phyloP scores from a whole-genome alignment of 2,888 invertebrate genomes.

The Falcaria lacertinaria region DNA sequence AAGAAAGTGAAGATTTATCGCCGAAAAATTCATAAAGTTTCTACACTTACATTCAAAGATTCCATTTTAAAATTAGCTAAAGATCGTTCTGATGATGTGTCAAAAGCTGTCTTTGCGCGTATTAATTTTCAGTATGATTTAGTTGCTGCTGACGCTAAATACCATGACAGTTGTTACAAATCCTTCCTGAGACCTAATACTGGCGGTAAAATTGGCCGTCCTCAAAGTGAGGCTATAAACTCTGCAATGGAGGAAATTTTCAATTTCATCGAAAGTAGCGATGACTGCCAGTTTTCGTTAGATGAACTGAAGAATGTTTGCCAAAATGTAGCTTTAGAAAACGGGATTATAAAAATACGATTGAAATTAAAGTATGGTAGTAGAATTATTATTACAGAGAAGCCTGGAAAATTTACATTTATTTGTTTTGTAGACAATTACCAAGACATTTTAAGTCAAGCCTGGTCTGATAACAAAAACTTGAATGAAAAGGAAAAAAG shows the following conservation, averaged over 20 bases:
- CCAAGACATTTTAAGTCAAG: constrained; percentile 20
- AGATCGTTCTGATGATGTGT: constrained; percentile 15
- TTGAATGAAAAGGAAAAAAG: constrained; percentile 23
- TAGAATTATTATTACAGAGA: constrained; percentile 26
- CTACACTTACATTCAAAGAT: constrained; percentile 3
- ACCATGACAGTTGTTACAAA: constrained; percentile 32
- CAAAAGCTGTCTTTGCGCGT: constrained; percentile 30
- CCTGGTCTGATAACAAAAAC: constrained; percentile 25
- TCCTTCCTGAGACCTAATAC: constrained; percentile 31
- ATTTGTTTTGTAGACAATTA: no score
- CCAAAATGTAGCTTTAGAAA: constrained; percentile 15
- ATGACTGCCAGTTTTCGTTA: constrained; percentile 14
- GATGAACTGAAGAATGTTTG: constrained; percentile 10
- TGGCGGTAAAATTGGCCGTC: constrained; percentile 36
- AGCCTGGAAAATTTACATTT: constrained; percentile 13
- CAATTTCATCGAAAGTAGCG: constrained; percentile 13
- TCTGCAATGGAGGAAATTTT: constrained; percentile 40
- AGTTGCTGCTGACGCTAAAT: constrained; percentile 33
- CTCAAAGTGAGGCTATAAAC: constrained; percentile 28
- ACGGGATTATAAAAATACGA: constrained; percentile 25
- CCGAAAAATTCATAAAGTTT: constrained; percentile 6
- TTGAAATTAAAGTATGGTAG: constrained; percentile 31
- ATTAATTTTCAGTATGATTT: constrained; percentile 19
- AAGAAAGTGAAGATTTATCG: constrained; percentile 5
- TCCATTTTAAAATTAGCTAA: constrained; percentile 11